A percentile compares a stretch with the other conserved stretches of the same genome.
Evolutionary conservation across 2,113 vertebrate genomes (phyloP).

Genomic region (Lepus timidus): DNA sequence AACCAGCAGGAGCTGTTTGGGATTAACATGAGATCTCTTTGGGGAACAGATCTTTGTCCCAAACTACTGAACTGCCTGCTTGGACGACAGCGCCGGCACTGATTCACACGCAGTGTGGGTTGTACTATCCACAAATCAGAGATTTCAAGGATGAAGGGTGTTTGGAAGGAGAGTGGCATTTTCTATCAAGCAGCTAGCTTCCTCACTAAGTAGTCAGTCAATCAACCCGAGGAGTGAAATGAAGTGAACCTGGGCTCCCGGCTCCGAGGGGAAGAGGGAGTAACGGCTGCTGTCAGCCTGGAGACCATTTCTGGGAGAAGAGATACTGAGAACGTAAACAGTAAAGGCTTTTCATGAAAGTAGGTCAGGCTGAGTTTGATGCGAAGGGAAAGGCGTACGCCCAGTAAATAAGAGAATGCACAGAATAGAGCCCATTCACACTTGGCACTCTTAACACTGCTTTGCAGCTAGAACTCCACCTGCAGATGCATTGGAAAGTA

Average conservation of each 20-base stretch:
- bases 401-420: background rate
- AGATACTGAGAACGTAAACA: constrained; percentile 25
- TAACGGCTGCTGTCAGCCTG: constrained; percentile 9
- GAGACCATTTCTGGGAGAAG: background rate
- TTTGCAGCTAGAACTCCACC: background rate
- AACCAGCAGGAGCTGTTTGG: constrained; percentile 62
- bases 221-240: background rate
- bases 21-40: constrained; percentile 36
- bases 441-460: background rate
- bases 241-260: background rate
- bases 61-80: constrained; percentile 39
- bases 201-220: background rate
- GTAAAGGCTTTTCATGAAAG: constrained; percentile 29
- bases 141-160: background rate
- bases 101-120: constrained; percentile 58
- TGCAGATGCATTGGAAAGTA: constrained; percentile 25
- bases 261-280: background rate
- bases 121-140: constrained; percentile 54
- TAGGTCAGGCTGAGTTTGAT: background rate
- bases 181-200: background rate
- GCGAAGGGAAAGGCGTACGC: background rate
- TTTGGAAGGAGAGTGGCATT: constrained; percentile 8
- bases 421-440: background rate
- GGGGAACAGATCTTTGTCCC: constrained; percentile 57
- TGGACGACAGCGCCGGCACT: constrained; percentile 15